phyloP scores from a whole-genome alignment of 2,113 vertebrate species.

The Mobula birostris region DNA sequence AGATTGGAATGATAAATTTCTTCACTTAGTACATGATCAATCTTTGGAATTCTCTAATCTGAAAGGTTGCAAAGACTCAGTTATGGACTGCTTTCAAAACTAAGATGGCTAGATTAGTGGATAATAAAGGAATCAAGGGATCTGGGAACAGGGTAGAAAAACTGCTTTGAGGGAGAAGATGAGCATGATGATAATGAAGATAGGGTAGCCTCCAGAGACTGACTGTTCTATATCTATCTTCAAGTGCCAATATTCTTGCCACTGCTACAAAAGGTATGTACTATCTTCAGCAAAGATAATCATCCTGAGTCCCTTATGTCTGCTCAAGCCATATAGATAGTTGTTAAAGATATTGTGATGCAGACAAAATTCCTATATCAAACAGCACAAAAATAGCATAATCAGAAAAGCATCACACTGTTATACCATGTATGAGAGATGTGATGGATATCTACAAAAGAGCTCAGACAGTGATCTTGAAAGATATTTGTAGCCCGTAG shows the following conservation, averaged over 20 bases:
- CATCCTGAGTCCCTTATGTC: background rate
- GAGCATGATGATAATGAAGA: too few species aligned
- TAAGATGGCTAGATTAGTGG: too few species aligned
- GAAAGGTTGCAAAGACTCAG: too few species aligned
- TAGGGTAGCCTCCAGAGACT: too few species aligned
- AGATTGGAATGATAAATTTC: too few species aligned
- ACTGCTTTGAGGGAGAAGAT: too few species aligned
- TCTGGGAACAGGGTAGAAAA: too few species aligned
- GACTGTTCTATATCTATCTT: too few species aligned
- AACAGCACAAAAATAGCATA: background rate
- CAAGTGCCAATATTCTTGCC: background rate
- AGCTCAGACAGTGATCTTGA: background rate
- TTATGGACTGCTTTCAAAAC: too few species aligned
- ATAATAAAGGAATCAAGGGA: too few species aligned
- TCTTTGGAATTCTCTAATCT: too few species aligned
- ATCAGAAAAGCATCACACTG: background rate
- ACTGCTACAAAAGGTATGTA: background rate
- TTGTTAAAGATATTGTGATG: background rate
- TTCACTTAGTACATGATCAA: too few species aligned
- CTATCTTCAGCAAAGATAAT: background rate
- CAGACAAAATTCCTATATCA: background rate
- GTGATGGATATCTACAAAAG: background rate
- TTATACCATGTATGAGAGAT: background rate
- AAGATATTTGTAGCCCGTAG: background rate
- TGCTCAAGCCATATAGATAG: background rate